A percentile compares a stretch with the other conserved stretches of the same genome.
Evolutionary conservation across 2,113 vertebrate genomes (phyloP).

Genomic region (Paratilapia polleni): DNA sequence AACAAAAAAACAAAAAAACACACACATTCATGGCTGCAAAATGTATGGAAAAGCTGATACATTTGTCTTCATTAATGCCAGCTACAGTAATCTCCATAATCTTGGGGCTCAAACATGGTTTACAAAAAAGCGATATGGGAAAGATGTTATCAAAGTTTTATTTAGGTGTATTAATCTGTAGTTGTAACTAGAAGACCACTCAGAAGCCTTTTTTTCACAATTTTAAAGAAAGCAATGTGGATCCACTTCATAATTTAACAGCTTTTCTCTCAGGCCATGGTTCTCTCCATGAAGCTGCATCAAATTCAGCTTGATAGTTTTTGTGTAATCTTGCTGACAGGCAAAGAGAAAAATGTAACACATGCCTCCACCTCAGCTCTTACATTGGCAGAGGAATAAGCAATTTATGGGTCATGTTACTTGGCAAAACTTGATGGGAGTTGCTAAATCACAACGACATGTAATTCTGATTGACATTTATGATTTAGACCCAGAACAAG

Average conservation of each 20-base stretch:
- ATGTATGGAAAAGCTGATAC: constrained; percentile 5
- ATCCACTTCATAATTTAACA: not conserved
- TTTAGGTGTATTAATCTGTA: not conserved
- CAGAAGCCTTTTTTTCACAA: rapidly evolving
- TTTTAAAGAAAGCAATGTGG: not conserved
- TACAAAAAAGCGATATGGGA: not conserved
- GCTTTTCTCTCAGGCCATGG: not conserved
- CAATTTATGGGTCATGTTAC: no score
- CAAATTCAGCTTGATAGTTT: not conserved
- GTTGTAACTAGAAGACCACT: not conserved
- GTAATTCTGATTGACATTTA: no score
- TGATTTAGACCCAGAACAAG: no score
- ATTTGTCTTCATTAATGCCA: not conserved
- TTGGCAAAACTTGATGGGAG: no score
- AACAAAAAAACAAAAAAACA: not conserved
- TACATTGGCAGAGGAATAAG: no score
- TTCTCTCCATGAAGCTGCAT: not conserved
- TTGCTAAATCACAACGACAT: no score
- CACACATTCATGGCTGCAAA: not conserved
- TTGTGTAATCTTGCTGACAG: not conserved
- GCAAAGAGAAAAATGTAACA: not conserved
- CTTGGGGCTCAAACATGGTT: not conserved
- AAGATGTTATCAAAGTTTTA: not conserved
- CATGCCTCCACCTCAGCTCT: not conserved
- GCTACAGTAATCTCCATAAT: constrained; percentile 7